A percentile compares a stretch with the other conserved stretches of the same genome.
These are phyloP conservation scores for Drosophila incognita DNA, from an alignment of 2,888 invertebrate species.

Conservation along the genomic window DNA sequence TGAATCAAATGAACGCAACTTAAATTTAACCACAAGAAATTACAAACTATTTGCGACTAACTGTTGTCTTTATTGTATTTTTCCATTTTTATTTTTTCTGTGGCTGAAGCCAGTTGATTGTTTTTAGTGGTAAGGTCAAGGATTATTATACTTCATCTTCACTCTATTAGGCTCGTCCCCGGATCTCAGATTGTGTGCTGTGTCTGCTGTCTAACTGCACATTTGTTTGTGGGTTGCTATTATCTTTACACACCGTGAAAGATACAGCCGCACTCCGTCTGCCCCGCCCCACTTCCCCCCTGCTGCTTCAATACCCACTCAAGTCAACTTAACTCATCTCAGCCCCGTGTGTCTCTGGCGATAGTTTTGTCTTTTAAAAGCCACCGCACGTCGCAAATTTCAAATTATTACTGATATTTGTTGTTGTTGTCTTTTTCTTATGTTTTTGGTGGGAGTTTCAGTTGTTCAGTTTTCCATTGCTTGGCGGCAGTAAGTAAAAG, in stretches of 20 bases:
- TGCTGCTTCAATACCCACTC: constrained; percentile 16
- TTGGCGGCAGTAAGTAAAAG: constrained; percentile 74
- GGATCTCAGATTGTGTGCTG: constrained; percentile 28
- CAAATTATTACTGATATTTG: constrained; percentile 30
- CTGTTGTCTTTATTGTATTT: constrained; percentile 40
- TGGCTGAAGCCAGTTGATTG: constrained; percentile 56
- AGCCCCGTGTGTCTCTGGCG: constrained; percentile 40
- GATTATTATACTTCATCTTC: constrained; percentile 81
- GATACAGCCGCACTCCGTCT: constrained; percentile 19
- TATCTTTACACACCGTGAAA: constrained; percentile 57
- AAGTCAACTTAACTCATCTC: constrained; percentile 38
- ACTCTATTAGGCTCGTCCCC: constrained; percentile 70
- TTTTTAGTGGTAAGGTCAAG: constrained; percentile 77
- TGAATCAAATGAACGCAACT: constrained; percentile 12
- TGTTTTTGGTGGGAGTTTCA: constrained; percentile 60
- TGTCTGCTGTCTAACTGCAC: constrained; percentile 47
- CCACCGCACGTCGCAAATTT: constrained; percentile 39
- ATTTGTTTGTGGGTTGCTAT: constrained; percentile 72
- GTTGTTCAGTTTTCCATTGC: constrained; percentile 51
- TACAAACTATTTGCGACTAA: constrained; percentile 36
- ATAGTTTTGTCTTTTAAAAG: constrained; percentile 67
- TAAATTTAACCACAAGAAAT: constrained; percentile 17
- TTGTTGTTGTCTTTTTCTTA: constrained; percentile 20
- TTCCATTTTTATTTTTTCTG: constrained; percentile 20
- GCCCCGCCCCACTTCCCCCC: background rate